phyloP scores from a whole-genome alignment of 2,113 vertebrate species.

The Toxotes jaculatrix region DNA sequence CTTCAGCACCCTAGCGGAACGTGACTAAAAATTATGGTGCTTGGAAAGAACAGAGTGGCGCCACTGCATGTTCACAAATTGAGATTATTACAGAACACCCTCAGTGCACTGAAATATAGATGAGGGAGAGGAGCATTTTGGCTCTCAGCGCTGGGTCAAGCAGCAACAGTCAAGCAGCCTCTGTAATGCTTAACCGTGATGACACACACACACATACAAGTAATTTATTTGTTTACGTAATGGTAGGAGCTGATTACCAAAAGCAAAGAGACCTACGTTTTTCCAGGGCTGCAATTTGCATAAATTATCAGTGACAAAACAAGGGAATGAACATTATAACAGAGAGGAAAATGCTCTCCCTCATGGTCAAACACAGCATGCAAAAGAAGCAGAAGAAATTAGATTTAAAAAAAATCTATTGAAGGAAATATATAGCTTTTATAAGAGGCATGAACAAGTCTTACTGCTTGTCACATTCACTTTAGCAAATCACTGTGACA shows the following conservation, averaged over 20 bases:
- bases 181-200: constrained; percentile 48
- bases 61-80: constrained; percentile 64
- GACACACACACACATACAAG: constrained; percentile 45
- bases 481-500: constrained; percentile 73
- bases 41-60: constrained; percentile 45
- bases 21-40: constrained; percentile 46
- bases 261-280: constrained; percentile 56
- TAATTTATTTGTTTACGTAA: constrained; percentile 61
- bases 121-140: constrained; percentile 62
- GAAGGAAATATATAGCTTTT: constrained; percentile 66
- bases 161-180: constrained; percentile 50
- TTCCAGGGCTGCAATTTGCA: constrained; percentile 60
- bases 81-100: constrained; percentile 67
- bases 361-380: constrained; percentile 20
- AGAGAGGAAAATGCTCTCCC: constrained; percentile 13
- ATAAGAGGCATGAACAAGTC: constrained; percentile 61
- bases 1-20: constrained; percentile 30
- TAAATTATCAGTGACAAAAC: constrained; percentile 59
- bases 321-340: constrained; percentile 39
- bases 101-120: constrained; percentile 61
- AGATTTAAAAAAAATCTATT: constrained; percentile 19
- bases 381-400: constrained; percentile 16
- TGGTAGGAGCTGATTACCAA: constrained; percentile 58
- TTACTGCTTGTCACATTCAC: constrained; percentile 67
- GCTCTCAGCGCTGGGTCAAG: constrained; percentile 62